These are phyloP conservation scores for Arctia plantaginis DNA, from an alignment of 2,888 invertebrate genomes.

Conservation along the genomic window DNA sequence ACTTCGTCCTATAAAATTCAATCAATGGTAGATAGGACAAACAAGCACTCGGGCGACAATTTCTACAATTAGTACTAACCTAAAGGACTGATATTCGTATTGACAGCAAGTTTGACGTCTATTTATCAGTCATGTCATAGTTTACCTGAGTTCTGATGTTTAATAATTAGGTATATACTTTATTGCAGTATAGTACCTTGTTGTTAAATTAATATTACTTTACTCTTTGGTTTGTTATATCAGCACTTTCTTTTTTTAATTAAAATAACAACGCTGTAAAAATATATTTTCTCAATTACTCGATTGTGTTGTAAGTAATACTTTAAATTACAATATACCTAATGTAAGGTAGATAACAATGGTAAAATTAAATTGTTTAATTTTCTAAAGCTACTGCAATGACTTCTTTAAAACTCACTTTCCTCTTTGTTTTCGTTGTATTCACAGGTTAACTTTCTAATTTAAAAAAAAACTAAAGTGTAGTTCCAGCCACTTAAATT, in stretches of 20 bases:
- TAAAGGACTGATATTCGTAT: background rate
- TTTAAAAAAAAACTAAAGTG: background rate
- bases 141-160: no score
- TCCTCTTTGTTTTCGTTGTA: background rate
- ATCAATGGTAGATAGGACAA: no score
- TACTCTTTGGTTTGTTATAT: background rate
- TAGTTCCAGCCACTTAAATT: background rate
- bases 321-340: background rate
- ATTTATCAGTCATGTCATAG: no score
- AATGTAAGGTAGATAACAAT: background rate
- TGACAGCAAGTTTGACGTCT: background rate
- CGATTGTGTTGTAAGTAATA: slow-evolving; percentile 3
- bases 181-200: background rate
- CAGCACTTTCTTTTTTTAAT: background rate
- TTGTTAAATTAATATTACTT: background rate
- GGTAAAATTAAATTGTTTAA: background rate
- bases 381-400: background rate
- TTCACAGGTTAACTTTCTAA: background rate
- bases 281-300: background rate
- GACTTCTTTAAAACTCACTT: background rate
- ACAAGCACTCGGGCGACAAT: no score
- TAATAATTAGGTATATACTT: background rate
- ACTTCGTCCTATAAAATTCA: no score
- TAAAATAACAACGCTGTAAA: background rate
- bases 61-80: background rate